phyloP scores from a whole-genome alignment of 2,113 vertebrate species.

The Colaptes auratus region DNA sequence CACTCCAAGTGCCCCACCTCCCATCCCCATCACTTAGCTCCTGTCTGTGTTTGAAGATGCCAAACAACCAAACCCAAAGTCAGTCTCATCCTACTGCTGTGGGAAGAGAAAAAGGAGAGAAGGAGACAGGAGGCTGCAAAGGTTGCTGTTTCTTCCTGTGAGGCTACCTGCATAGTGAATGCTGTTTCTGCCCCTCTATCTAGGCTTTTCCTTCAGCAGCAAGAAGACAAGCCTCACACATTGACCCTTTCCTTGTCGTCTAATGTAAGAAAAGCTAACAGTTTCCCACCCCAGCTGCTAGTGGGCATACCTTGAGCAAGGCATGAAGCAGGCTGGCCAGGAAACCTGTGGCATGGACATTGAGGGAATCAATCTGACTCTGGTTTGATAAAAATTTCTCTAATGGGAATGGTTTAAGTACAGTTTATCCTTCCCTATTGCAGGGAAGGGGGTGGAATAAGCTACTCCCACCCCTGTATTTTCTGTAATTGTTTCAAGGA shows the following conservation, averaged over 20 bases:
- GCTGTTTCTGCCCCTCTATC: background rate
- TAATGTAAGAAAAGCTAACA: background rate
- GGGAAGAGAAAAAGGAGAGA: background rate
- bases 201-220: background rate
- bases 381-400: background rate
- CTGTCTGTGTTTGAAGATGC: background rate
- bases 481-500: background rate
- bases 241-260: background rate
- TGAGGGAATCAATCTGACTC: fast-evolving
- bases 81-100: background rate
- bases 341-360: background rate
- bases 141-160: fast-evolving
- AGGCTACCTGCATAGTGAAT: fast-evolving
- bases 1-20: background rate
- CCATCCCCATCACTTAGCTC: background rate
- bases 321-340: background rate
- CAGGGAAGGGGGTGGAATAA: background rate
- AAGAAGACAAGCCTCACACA: background rate
- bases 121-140: background rate
- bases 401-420: background rate
- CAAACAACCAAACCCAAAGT: background rate
- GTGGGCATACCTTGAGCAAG: fast-evolving
- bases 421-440: background rate
- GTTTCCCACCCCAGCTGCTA: background rate
- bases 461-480: background rate